Evolutionary conservation across 2,113 vertebrate genomes (phyloP), one percentile per base, ranked within the genome.

Genomic region (Psittacula cyanocephala): DNA sequence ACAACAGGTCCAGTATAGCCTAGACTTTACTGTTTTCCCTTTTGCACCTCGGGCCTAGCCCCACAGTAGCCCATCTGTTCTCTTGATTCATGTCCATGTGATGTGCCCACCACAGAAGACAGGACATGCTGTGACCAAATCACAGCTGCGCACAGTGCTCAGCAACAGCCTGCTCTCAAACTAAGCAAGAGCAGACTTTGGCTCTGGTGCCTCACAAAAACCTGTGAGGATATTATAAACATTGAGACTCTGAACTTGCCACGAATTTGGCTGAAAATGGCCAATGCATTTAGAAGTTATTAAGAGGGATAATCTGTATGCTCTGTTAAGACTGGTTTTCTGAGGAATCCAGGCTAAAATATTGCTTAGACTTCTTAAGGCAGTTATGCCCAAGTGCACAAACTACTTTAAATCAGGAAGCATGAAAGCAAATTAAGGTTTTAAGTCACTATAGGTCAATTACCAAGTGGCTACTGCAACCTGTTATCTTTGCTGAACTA

Each of bases 401-500:
- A 2, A 4, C 57, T 91, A 18, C 81, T 95, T 96, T 84, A 95
- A 92, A 92, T 95, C 86, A 81, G 81, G 77, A 89, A 91, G 80
- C 92, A 91, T 86, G 88, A 84, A 93, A 92, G 78, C 65, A 92
- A 95, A 95, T 95, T 92, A 91, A 95, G 91, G 81, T 89, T 96
- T 93, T 95, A 95, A 96, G 93, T 95, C 96, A 91, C 93, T 49
- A 62, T 37, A 89, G 77, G 91, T 96, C 95, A 96, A 95, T 92
- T 93, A 91, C 81, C 74, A 81, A 92, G 86, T 55, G 93, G 77
- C 70, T 92, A 81, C 84, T 87, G 91, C 94, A 95, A 95, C 95
- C 93, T 96, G 94, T 95, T 96, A 92, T 78, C 95, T 96, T 83
- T 93, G 78, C 77, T 95, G 96, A 93, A 81, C 93, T 87, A 25